Base-by-base conservation (phyloP, 2,888 invertebrate species). In the Epiblema foenella region DNA sequence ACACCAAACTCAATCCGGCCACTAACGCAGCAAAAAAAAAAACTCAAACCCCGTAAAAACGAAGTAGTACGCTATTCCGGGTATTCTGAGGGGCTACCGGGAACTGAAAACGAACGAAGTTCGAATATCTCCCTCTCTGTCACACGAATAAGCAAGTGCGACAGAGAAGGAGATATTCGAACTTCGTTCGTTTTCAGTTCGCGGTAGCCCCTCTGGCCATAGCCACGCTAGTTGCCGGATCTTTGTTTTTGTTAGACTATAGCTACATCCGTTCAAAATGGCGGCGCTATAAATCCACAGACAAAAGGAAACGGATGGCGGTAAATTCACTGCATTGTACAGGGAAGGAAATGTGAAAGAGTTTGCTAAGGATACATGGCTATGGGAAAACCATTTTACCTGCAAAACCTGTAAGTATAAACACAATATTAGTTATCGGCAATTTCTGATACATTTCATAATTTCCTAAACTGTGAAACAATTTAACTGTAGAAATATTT, bases 211-310 rank as follows among this genome's bases (percentile, higher is more conserved):
- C n/a, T n/a, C n/a, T 49, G 49, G 33, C 46, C 17, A 60, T 24
- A 56, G 10, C 33, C 7, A 33, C 33, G 17, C 29, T 59, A 59
- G 42, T 42, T 51, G n/a, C 49, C 62, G 58, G 54, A 56, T 15
- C 59, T 51, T 69, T 69, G 65, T 70, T 70, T 69, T 66, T 65
- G 17, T 52, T 64, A 65, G 65, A 59, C 70, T 54, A 66, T 60
- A 65, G 64, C 67, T 39, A 33, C 68, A 2, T 69, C 69, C 70
- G 54, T 46, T 66, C 65, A 66, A 59, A 65, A 70, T 66, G 65
- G 65, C 70, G 54, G 54, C 15, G 56, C 52, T 5, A 65, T 70
- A 70, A 70, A 70, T 70, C 70, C 46, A 17, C 65, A 52, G 59
- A 70, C 65, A 70, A 70, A 33, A 65, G 56, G 56, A 57, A 18